phyloP scores from a whole-genome alignment of 2,888 invertebrate species.

The Chrysotoxum bicinctum region DNA sequence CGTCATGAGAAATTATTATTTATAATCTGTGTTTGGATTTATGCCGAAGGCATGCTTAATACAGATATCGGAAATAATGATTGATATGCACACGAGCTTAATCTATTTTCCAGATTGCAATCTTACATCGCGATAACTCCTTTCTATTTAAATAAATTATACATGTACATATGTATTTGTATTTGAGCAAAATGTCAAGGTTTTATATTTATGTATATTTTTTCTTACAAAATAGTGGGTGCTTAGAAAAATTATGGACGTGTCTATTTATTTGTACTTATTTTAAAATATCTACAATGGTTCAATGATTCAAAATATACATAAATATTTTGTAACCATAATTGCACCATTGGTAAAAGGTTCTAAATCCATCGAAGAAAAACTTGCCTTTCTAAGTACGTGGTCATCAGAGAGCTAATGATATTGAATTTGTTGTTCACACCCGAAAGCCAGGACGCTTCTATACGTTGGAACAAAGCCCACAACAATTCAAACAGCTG shows the following conservation, averaged over 20 bases:
- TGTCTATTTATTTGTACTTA: too few relatives aligned
- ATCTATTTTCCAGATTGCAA: not conserved
- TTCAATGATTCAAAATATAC: too few relatives aligned
- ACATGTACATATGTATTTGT: too few relatives aligned
- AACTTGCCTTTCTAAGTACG: conserved; percentile 90
- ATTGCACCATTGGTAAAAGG: too few relatives aligned
- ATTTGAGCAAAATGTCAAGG: too few relatives aligned
- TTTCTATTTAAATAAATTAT: not conserved
- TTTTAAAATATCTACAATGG: too few relatives aligned
- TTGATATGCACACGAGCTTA: not conserved
- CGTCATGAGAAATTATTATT: not conserved
- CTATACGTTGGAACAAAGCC: conserved; percentile 97
- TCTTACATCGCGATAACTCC: not conserved
- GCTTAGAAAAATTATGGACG: too few relatives aligned
- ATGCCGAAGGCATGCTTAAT: not conserved
- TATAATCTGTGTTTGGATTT: not conserved
- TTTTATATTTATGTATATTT: too few relatives aligned
- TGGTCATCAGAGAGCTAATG: conserved; percentile 90
- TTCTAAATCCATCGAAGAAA: conserved; percentile 87
- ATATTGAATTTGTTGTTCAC: conserved; percentile 97
- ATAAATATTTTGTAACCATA: too few relatives aligned
- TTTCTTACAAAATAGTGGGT: too few relatives aligned
- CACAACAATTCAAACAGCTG: conserved; percentile 99
- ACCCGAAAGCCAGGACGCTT: conserved; percentile 90
- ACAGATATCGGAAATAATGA: not conserved